Evolutionary conservation across 1,140 invertebrate genomes (phyloP).

Genomic region (Drosophila sproati): DNA sequence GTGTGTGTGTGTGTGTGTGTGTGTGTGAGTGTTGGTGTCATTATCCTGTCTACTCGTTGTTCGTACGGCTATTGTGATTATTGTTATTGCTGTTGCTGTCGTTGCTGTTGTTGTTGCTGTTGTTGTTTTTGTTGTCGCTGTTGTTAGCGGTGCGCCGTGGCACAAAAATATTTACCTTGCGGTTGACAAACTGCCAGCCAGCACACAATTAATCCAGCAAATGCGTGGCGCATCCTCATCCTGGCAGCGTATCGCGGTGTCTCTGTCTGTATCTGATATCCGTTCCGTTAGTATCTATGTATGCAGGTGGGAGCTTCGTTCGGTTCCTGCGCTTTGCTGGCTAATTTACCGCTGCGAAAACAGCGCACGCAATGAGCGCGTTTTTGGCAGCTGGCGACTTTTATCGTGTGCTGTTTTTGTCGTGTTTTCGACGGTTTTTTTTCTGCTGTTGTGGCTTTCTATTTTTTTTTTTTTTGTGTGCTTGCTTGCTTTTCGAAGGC

Average conservation of each 20-base stretch:
- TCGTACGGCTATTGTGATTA: conserved; percentile 6
- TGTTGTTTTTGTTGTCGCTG: conserved; percentile 10
- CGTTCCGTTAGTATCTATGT: conserved; percentile 4
- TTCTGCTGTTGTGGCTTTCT: conserved; percentile 16
- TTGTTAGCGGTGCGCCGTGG: conserved; percentile 16
- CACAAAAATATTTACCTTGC: conserved; percentile 83
- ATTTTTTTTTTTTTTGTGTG: conserved; percentile 24
- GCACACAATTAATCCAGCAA: conserved; percentile 83
- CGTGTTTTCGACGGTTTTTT: conserved; percentile 37
- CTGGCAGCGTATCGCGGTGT: conserved; percentile 25
- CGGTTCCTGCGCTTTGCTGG: conserved; percentile 12
- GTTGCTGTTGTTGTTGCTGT: neutral
- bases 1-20: conserved; percentile 14
- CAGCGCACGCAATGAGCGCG: conserved; percentile 78
- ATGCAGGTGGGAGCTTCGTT: conserved; percentile 4
- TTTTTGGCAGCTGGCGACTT: conserved; percentile 77
- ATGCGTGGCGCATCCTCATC: conserved; percentile 74
- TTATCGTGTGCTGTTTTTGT: conserved; percentile 62
- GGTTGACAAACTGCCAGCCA: conserved; percentile 82
- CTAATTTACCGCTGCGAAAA: conserved; percentile 75
- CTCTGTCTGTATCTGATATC: conserved; percentile 25
- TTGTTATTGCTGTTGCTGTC: conserved; percentile 6
- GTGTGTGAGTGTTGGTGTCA: conserved; percentile 47
- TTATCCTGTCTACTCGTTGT: conserved; percentile 52
- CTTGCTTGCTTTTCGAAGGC: conserved; percentile 19